Conservation (phyloP, 1,140 invertebrate species). For the Macrotrachela quadricornifera region DNA sequence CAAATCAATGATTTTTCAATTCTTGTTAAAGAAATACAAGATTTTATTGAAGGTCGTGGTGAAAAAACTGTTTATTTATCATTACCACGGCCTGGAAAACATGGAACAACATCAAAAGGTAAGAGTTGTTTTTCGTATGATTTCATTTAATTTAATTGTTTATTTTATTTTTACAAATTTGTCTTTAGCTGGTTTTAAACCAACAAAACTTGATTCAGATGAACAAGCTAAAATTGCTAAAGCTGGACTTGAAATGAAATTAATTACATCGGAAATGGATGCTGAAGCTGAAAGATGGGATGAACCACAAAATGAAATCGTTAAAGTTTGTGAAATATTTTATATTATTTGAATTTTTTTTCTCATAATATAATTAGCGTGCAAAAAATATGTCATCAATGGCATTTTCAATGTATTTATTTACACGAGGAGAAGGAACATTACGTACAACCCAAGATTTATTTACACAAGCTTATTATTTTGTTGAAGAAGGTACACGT, state of each 20-base stretch:
- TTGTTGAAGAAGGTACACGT: conserved; percentile 74
- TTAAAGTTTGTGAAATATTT: conserved; percentile 36
- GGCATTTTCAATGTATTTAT: conserved; percentile 95
- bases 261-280: conserved; percentile 84
- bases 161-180: too few relatives aligned
- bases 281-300: conserved; percentile 90
- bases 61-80: conserved; percentile 83
- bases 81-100: conserved; percentile 76
- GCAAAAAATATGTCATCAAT: conserved; percentile 97
- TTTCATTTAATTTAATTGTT: too few relatives aligned
- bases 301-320: conserved; percentile 81
- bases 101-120: conserved; percentile 80
- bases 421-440: conserved; percentile 86
- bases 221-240: conserved; percentile 94
- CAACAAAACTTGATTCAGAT: conserved; percentile 18
- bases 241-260: conserved; percentile 83
- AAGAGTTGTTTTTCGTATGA: too few relatives aligned
- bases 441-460: conserved; percentile 94
- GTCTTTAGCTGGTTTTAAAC: background rate
- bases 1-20: conserved; percentile 67
- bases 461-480: conserved; percentile 97
- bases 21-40: conserved; percentile 47
- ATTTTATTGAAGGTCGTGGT: conserved; percentile 49
- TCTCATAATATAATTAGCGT: conserved; percentile 28
- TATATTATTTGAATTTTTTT: background rate